These are phyloP conservation scores for Metallyticus violacea DNA, from an alignment of 2,888 invertebrate genomes.

Conservation along the genomic window DNA sequence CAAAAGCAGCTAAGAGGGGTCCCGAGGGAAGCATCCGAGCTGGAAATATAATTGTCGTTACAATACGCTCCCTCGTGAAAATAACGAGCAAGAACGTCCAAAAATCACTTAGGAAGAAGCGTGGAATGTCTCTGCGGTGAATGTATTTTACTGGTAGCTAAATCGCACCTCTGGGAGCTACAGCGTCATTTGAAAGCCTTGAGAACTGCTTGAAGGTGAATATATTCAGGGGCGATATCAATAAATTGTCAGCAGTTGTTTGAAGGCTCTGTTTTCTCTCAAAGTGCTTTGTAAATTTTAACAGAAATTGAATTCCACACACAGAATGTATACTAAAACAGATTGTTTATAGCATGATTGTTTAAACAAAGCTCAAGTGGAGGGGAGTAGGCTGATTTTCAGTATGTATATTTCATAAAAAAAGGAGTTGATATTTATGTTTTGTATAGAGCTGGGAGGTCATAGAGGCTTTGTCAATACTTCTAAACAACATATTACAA, in stretches of 20 bases:
- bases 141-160: background rate
- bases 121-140: background rate
- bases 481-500: too few species aligned
- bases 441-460: too few species aligned
- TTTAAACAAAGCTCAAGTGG: too few species aligned
- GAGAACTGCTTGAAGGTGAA: background rate
- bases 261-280: background rate
- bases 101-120: background rate
- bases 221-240: background rate
- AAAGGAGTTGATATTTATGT: too few species aligned
- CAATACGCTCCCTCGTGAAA: background rate
- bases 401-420: too few species aligned
- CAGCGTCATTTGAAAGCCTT: background rate
- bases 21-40: slow-evolving; percentile 14
- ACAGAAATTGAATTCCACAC: background rate
- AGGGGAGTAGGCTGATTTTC: too few species aligned
- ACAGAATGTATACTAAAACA: too few species aligned
- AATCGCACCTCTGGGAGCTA: background rate
- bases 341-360: too few species aligned
- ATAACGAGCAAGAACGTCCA: background rate
- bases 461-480: too few species aligned
- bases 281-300: background rate
- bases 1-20: background rate
- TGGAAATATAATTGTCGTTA: slow-evolving; percentile 14
- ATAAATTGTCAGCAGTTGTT: background rate